Evolutionary conservation across 2,888 invertebrate genomes (phyloP).

Genomic region (Aplocera efformata): DNA sequence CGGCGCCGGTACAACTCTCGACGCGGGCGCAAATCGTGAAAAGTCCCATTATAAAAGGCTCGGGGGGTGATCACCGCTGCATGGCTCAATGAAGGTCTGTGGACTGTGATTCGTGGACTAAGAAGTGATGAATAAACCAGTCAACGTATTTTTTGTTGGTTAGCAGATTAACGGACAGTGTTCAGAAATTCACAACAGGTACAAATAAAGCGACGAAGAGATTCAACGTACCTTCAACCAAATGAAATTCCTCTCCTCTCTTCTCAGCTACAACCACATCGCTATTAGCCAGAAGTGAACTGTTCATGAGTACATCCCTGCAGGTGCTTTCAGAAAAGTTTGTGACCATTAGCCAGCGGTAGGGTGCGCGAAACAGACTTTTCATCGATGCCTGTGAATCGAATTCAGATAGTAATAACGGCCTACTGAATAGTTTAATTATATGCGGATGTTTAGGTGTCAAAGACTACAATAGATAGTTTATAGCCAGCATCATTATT

Average conservation of each 20-base stretch:
- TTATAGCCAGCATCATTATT: no score
- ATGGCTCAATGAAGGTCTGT: constrained; percentile 44
- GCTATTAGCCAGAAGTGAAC: constrained; percentile 45
- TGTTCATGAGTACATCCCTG: constrained; percentile 27
- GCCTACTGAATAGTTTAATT: no score
- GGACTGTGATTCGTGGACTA: no score
- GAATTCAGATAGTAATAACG: no score
- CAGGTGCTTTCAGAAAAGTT: constrained; percentile 18
- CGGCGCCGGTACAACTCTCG: constrained; percentile 51
- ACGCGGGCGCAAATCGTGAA: constrained; percentile 44
- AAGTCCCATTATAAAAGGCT: constrained; percentile 47
- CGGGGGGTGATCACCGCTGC: constrained; percentile 37
- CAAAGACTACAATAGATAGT: no score
- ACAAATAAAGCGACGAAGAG: neutral
- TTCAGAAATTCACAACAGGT: no score
- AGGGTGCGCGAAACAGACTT: constrained; percentile 45
- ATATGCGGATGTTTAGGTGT: no score
- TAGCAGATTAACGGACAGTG: no score
- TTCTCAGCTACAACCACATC: constrained; percentile 53
- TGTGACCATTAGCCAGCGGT: constrained; percentile 53
- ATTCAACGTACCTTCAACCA: constrained; percentile 55
- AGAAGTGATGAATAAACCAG: neutral
- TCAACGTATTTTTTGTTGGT: no score
- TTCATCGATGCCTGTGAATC: constrained; percentile 36
- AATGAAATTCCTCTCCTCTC: constrained; percentile 23